These are phyloP conservation scores for Zelostemma sp. DNA, from an alignment of 1,140 invertebrate species.

Conservation along the genomic window DNA sequence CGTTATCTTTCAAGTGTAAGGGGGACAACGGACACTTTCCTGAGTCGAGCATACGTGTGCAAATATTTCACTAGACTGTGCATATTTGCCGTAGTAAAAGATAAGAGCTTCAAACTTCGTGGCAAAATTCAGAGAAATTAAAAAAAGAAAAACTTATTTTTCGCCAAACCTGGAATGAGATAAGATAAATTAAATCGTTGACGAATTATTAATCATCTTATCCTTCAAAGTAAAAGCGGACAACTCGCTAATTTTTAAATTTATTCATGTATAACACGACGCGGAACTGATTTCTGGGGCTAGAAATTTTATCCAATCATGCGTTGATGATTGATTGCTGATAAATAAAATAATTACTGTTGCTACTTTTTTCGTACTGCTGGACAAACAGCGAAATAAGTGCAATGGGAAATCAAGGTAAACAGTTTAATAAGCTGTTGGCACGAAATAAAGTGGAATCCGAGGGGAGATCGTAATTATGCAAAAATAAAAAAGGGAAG, in stretches of 20 bases:
- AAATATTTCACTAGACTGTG: not conserved
- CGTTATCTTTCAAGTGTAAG: conserved; percentile 25
- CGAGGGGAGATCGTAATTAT: conserved; percentile 11
- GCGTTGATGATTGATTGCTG: too few species aligned
- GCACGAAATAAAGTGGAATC: not conserved
- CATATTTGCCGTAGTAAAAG: not conserved
- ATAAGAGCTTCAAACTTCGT: not conserved
- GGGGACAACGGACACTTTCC: conserved; percentile 18
- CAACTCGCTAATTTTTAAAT: too few species aligned
- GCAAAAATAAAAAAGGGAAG: conserved; percentile 2
- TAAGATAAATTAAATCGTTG: not conserved
- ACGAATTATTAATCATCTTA: too few species aligned
- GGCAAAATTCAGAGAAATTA: not conserved
- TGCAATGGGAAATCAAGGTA: not conserved
- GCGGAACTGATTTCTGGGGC: too few species aligned
- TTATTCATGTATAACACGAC: too few species aligned
- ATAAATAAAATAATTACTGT: too few species aligned
- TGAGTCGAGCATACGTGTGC: not conserved
- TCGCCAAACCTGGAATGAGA: not conserved
- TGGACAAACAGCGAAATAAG: not conserved
- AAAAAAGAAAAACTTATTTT: not conserved
- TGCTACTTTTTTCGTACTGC: too few species aligned
- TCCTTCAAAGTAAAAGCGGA: too few species aligned
- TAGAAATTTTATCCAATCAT: too few species aligned
- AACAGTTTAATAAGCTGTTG: conserved; percentile 6